Conservation (phyloP, 1,140 invertebrate genomes). For the Popillia japonica region DNA sequence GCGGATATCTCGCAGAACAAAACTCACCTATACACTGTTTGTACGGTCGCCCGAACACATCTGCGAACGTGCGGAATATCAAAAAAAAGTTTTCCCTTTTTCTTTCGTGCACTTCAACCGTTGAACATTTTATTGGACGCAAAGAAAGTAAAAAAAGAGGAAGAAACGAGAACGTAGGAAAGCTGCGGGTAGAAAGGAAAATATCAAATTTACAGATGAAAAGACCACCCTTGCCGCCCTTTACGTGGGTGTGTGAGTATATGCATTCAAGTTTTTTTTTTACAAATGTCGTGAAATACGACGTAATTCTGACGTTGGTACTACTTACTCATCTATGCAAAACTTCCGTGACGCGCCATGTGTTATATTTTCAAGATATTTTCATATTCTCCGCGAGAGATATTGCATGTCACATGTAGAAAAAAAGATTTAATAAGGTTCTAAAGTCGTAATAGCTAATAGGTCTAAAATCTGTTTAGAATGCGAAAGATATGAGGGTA, state of each 20-base stretch:
- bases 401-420: no score
- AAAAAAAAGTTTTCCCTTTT: background rate
- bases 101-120: background rate
- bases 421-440: no score
- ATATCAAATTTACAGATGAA: constrained; percentile 5
- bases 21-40: background rate
- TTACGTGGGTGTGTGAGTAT: background rate
- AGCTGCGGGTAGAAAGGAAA: background rate
- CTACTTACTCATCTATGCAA: no score
- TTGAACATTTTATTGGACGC: background rate
- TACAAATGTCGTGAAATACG: background rate
- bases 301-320: background rate
- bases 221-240: background rate
- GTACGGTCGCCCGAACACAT: background rate
- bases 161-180: background rate
- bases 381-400: no score
- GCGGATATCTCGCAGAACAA: background rate
- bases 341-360: no score
- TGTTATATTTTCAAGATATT: no score
- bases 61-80: background rate
- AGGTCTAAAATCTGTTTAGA: no score
- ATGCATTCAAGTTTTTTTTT: background rate
- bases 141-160: background rate
- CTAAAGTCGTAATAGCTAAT: no score
- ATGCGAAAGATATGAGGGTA: no score